A percentile compares a stretch with the other conserved stretches of the same genome.
These are phyloP conservation scores for Archips crataeganus DNA, from an alignment of 2,888 invertebrate genomes.

Conservation along the genomic window DNA sequence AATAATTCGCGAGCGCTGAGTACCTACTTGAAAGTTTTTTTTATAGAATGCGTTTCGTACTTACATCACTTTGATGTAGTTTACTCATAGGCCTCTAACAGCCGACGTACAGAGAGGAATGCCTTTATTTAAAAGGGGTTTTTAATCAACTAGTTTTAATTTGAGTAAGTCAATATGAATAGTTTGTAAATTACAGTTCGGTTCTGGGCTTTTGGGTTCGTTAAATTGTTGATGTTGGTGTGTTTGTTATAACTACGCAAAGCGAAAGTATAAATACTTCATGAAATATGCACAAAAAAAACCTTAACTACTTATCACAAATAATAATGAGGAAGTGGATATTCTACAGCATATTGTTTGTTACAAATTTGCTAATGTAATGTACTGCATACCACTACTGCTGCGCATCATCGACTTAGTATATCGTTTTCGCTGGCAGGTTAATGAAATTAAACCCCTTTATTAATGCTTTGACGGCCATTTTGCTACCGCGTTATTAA, in stretches of 20 bases:
- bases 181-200: not conserved
- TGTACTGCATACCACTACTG: not conserved
- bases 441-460: slow-evolving; percentile 20
- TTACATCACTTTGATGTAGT: too few species aligned
- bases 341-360: not conserved
- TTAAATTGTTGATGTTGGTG: not conserved
- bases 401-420: not conserved
- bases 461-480: slow-evolving; percentile 4
- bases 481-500: slow-evolving; percentile 13
- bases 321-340: not conserved
- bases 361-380: not conserved
- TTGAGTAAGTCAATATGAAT: not conserved
- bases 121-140: not conserved
- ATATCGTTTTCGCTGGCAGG: slow-evolving; percentile 7
- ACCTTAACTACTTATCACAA: not conserved
- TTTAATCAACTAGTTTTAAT: not conserved
- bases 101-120: not conserved
- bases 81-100: not conserved
- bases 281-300: not conserved
- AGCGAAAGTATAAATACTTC: not conserved
- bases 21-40: too few species aligned
- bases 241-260: not conserved
- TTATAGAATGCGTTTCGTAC: too few species aligned
- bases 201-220: not conserved
- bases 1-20: too few species aligned